Percentiles rank a stretch among this genome's conserved stretches.
phyloP scores from a whole-genome alignment of 1,140 invertebrate species.

The Oncopeltus fasciatus region DNA sequence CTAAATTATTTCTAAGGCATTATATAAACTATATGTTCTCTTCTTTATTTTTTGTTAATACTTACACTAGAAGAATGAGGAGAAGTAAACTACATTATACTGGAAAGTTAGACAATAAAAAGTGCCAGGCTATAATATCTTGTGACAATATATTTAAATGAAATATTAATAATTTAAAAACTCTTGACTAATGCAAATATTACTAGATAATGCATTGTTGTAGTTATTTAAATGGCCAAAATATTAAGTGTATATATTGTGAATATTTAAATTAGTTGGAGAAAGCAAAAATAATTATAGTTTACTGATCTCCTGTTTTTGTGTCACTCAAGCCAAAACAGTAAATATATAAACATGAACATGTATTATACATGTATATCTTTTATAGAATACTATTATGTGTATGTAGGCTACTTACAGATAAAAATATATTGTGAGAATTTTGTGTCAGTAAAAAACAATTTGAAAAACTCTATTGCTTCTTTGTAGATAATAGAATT shows the following conservation, averaged over 20 bases:
- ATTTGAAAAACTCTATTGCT: background rate
- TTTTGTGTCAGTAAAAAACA: background rate
- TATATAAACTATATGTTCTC: too few relatives aligned
- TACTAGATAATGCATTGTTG: constrained; percentile 8
- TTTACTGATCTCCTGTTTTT: constrained; percentile 5
- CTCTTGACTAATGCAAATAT: background rate
- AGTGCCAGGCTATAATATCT: background rate
- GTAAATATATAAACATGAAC: background rate
- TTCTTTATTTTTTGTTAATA: too few relatives aligned
- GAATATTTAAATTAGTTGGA: constrained; percentile 2
- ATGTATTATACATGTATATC: background rate
- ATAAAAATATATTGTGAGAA: background rate
- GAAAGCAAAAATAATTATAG: background rate
- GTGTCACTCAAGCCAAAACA: background rate
- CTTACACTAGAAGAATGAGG: too few relatives aligned
- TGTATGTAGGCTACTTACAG: background rate
- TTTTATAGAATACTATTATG: constrained; percentile 3
- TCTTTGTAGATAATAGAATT: background rate
- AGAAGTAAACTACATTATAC: background rate
- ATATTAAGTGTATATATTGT: constrained; percentile 10
- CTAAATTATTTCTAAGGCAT: too few relatives aligned
- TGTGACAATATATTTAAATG: background rate
- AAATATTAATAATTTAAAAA: background rate
- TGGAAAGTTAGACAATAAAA: constrained; percentile 7
- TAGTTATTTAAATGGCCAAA: background rate